A percentile compares a stretch with the other conserved stretches of the same genome.
Conservation (phyloP, 2,888 invertebrate genomes). For the Muschampia plurimacula region DNA sequence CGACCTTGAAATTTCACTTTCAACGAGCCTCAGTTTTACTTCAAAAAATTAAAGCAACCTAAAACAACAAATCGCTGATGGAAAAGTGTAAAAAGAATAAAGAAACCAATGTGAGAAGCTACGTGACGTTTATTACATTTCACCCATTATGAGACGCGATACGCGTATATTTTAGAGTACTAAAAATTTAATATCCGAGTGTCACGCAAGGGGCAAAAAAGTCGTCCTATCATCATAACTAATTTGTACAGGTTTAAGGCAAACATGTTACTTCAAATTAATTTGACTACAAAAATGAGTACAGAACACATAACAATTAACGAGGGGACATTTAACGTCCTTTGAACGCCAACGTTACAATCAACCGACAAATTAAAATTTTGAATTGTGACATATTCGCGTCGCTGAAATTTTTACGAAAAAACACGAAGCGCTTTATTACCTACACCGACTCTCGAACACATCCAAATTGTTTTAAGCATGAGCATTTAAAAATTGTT, state of each 20-base stretch:
- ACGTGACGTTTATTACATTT: background rate
- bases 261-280: conserved; percentile 13
- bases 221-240: conserved; percentile 9
- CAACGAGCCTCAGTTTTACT: too few relatives aligned
- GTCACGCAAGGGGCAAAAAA: conserved; percentile 10
- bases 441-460: conserved; percentile 2
- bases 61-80: too few relatives aligned
- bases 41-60: too few relatives aligned
- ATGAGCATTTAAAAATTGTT: background rate
- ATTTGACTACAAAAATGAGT: conserved; percentile 17
- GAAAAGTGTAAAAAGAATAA: too few relatives aligned
- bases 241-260: conserved; percentile 12
- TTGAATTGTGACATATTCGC: conserved; percentile 16
- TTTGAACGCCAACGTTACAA: conserved; percentile 21
- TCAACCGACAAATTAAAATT: conserved; percentile 20
- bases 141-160: background rate
- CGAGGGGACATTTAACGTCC: conserved; percentile 21
- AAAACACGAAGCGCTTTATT: conserved; percentile 21
- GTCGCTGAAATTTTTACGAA: conserved; percentile 18
- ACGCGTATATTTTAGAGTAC: background rate
- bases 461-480: conserved; percentile 16
- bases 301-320: conserved; percentile 18
- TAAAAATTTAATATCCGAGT: background rate
- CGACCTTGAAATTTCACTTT: too few relatives aligned
- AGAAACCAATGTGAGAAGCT: too few relatives aligned